Evolutionary conservation across 2,888 invertebrate genomes (phyloP), one percentile per base, ranked within the genome.

Genomic region (Lithophane socia): DNA sequence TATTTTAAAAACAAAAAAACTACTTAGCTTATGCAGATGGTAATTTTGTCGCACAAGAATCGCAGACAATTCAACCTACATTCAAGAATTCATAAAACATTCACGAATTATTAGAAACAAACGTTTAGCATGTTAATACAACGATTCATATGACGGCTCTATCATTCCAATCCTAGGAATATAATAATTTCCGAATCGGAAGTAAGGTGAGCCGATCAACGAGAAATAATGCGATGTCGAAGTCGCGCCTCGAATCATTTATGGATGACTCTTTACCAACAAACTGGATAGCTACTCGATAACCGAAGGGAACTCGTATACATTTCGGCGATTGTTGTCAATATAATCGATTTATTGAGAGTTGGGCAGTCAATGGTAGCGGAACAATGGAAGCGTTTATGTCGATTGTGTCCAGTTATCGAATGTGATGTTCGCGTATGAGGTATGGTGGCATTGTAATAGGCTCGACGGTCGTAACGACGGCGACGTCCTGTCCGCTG

Each of bases 151-250:
- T 92, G 93, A 93, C 91, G 91, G 88, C 91, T 93, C 92, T 93
- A 93, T 92, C 91, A 93, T 94, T 94, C 89, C 92, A 89, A 94
- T 94, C 93, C 94, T 92, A 92, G 93, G 94, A 95, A 95, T 95
- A 96, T 94, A 93, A 95, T 94, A 95, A 92, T 96, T 96, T 96
- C 96, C 96, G 96, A 96, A 96, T 96, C 96, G 96, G 96, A 96
- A 96, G 96, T 96, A 95, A 94, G 96, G 93, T 94, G 93, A 93
- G 90, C 92, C 93, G 94, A 95, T 95, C 94, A 92, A 93, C 94
- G 93, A 95, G 95, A 94, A 95, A 94, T 96, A 96, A 96, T 95
- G 94, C 92, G 92, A 93, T 95, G 96, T 96, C 92, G 92, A 91
- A 92, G 95, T 94, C 96, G 95, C 96, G 96, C 92, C 93, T 93